phyloP scores from a whole-genome alignment of 2,797 vertebrate genomes.

The Petrocephalus sullivani region DNA sequence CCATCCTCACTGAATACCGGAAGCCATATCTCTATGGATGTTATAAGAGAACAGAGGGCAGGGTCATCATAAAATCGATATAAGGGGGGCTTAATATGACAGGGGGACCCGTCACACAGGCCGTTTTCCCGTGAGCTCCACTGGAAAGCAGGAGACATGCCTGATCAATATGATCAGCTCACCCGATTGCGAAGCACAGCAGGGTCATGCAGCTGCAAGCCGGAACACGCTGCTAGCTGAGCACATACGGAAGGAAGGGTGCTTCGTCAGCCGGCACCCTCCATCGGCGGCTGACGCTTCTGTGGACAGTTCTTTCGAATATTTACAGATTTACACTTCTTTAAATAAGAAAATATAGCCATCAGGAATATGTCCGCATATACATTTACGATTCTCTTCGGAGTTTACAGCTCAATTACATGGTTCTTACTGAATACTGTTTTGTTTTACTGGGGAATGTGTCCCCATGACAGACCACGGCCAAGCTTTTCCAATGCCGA shows the following conservation, averaged over 20 bases:
- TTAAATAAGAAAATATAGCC: constrained; percentile 28
- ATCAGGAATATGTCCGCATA: constrained; percentile 25
- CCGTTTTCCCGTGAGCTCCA: constrained; percentile 35
- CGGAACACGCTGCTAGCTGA: constrained; percentile 33
- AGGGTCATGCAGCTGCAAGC: constrained; percentile 43
- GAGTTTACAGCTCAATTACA: constrained; percentile 26
- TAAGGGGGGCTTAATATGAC: neutral
- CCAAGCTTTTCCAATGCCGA: neutral
- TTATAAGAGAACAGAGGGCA: neutral
- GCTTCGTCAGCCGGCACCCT: neutral
- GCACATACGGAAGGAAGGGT: constrained; percentile 9
- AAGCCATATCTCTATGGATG: neutral
- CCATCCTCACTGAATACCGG: neutral
- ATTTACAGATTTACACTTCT: constrained; percentile 37
- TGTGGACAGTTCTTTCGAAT: constrained; percentile 13
- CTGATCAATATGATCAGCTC: constrained; percentile 65
- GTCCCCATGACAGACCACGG: neutral
- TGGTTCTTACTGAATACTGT: constrained; percentile 29
- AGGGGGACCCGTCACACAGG: neutral
- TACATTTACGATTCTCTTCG: neutral
- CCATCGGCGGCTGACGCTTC: neutral
- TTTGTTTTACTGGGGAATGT: constrained; percentile 26
- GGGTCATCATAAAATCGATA: neutral
- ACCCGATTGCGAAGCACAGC: constrained; percentile 42
- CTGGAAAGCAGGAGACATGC: constrained; percentile 40